phyloP scores from a whole-genome alignment of 2,888 invertebrate genomes.

The Drosophila pseudotalamancana region DNA sequence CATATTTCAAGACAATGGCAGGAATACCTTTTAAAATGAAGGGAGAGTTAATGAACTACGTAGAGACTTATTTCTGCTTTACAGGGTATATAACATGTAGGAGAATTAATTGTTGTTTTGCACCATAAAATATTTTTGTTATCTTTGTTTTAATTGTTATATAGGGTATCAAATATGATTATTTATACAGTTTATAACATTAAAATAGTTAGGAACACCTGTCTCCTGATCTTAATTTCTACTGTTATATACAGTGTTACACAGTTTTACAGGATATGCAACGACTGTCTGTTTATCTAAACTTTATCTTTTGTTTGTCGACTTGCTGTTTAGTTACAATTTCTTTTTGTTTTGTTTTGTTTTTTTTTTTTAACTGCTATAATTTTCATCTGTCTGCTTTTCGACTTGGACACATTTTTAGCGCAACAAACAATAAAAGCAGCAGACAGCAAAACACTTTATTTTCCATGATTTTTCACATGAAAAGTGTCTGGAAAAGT shows the following conservation, averaged over 20 bases:
- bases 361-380: constrained; percentile 15
- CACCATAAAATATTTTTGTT: no score
- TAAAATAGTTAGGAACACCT: no score
- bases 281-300: constrained; percentile 34
- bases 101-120: no score
- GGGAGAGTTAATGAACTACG: not conserved
- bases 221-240: not conserved
- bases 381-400: constrained; percentile 26
- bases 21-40: not conserved
- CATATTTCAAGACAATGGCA: not conserved
- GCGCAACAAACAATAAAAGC: constrained; percentile 36
- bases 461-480: constrained; percentile 62
- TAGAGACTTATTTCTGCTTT: not conserved
- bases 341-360: not conserved
- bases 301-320: constrained; percentile 41
- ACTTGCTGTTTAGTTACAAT: constrained; percentile 25
- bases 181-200: no score
- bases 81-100: not conserved
- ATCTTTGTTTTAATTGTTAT: no score
- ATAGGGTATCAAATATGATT: no score
- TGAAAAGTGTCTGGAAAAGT: constrained; percentile 68
- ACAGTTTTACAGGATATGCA: constrained; percentile 21
- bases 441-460: constrained; percentile 11
- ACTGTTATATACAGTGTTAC: no score
- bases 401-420: constrained; percentile 45